Base-by-base conservation (phyloP, 2,888 invertebrate species). In the Cacoxenus indagator region DNA sequence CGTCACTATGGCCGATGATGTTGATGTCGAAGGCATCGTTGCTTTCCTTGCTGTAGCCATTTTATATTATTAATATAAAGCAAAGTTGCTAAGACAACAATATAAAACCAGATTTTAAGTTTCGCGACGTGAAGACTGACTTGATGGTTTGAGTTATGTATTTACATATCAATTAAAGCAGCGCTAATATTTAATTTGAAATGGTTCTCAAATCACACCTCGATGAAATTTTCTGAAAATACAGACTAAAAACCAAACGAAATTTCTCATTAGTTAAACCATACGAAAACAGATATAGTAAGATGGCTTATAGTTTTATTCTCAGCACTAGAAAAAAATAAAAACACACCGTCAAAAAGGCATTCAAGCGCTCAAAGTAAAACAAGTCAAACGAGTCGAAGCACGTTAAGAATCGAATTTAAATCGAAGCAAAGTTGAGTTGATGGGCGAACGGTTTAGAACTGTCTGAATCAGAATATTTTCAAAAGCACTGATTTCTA, bases 401-500 rank as follows among this genome's bases (percentile, higher is more conserved):
- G 19, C 24, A 19, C 19, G 51, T 54, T 54, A 11, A 24, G 4
- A 54, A 3, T 54, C 24, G 19, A 11, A 17, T 0, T 17, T 3
- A 29, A 27, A 14, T 2, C 55, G 29, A 27, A 29, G 17, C 48
- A 27, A 14, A 61, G 64, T 75, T 76, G 74, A 84, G 85, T 77
- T 75, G 68, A 77, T 78, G 73, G 78, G 75, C 72, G 75, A 77
- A 78, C 78, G 73, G 76, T 75, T 75, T 70, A 79, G 75, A 81
- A 78, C 83, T 80, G 82, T 85, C 84, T 85, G 75, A 82, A 80
- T 78, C 79, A 73, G 27, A 70, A 64, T 72, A 45, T 74, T 80
- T 81, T 82, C 65, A 70, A 82, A 79, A 74, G 76, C 70, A 75
- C 74, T 76, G 78, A 76, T 77, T 78, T 83, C 77, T 66, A 75